Percentiles rank a stretch among this genome's conserved stretches.
phyloP scores from a whole-genome alignment of 2,888 invertebrate genomes.

The Rhogogaster chlorosoma region DNA sequence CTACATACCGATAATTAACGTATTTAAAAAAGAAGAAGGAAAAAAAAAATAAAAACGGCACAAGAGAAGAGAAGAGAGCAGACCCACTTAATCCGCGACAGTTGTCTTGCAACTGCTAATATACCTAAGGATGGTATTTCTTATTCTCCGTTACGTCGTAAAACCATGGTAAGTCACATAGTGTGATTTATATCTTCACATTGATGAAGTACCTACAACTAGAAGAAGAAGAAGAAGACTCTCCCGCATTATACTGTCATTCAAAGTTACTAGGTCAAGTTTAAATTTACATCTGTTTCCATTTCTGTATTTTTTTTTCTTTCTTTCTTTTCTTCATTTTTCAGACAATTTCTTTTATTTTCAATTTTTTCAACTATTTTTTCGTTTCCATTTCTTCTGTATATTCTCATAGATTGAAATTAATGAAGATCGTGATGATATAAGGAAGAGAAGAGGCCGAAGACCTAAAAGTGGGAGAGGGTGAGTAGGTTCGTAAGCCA shows the following conservation, averaged over 20 bases:
- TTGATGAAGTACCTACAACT: neutral
- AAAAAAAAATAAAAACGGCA: neutral
- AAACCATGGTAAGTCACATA: neutral
- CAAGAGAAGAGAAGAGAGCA: neutral
- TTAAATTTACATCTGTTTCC: neutral
- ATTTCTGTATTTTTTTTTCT: neutral
- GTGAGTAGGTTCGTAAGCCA: neutral
- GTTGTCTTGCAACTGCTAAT: neutral
- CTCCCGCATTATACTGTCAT: neutral
- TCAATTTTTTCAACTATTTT: neutral
- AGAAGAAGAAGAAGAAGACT: neutral
- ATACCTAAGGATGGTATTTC: neutral
- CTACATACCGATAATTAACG: neutral
- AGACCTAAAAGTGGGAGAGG: slow-evolving; percentile 14
- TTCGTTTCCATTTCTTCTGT: neutral
- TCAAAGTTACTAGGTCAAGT: slow-evolving; percentile 21
- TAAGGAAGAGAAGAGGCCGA: neutral
- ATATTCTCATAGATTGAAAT: neutral
- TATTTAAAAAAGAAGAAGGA: neutral
- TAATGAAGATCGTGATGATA: neutral
- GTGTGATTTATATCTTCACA: slow-evolving; percentile 2
- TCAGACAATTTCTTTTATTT: neutral
- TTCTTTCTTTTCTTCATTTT: neutral
- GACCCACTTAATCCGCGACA: slow-evolving; percentile 20
- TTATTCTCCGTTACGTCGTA: slow-evolving; percentile 34